Evolutionary conservation across 1,140 invertebrate genomes (phyloP), one percentile per base, ranked within the genome.

Genomic region (Megalonaias nervosa): DNA sequence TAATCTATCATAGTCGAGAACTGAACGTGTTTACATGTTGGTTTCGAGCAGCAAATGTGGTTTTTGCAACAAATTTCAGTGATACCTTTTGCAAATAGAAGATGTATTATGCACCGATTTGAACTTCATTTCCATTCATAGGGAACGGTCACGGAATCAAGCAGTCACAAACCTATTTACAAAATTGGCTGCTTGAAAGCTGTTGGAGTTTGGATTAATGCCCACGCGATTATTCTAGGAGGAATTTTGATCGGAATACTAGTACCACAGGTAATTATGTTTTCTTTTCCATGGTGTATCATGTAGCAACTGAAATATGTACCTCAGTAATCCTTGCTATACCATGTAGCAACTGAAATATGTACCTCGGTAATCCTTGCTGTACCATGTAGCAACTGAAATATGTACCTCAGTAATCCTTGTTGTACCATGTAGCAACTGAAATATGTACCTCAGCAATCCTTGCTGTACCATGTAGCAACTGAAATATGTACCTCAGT

Each of bases 131-230:
- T 48, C 38, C 1, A 48, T 67, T 15, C 12, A 19, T 58, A 71
- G 31, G 21, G 56, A 3, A 71, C 16, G n/a, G 26, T 71, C 74
- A 13, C 12, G 19, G 71, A 73, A 61, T 38, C 64, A 13, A 59
- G 19, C 1, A 61, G 26, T 1, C 76, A 78, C 57, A 74, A 78
- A 31, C 66, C 76, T 23, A 84, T 87, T 31, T 82, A 87, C 65
- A 85, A 78, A 17, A 26, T 69, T 14, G 86, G 86, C 17, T 87
- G 86, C 75, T 64, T 87, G 48, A 85, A 85, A 48, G 83, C 80
- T 16, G 77, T 87, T 19, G 82, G 85, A n/a, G 23, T 56, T 4
- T 75, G 79, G 31, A 83, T 87, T 55, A 82, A 83, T 12, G 71
- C 74, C 3, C 81, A 87, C 61, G 77, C 81, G 9, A 71, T 85